Percentiles rank a stretch among this genome's conserved stretches.
Evolutionary conservation across 2,888 invertebrate genomes (phyloP).

Genomic region (Endotricha flammealis): DNA sequence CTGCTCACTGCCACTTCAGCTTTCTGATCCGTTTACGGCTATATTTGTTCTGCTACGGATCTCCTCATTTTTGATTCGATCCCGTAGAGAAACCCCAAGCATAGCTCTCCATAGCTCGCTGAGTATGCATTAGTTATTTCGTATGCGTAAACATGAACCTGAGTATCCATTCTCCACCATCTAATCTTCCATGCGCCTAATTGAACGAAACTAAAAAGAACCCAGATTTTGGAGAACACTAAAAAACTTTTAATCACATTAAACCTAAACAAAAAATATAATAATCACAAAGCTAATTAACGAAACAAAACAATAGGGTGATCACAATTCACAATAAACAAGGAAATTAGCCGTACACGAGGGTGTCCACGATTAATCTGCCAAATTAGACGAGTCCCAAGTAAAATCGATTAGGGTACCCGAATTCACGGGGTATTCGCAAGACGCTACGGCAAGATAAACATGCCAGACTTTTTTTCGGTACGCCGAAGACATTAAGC

Average conservation of each 20-base stretch:
- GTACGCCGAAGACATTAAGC: conserved; percentile 75
- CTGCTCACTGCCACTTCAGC: too few relatives aligned
- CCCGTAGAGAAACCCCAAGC: too few relatives aligned
- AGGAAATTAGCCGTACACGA: conserved; percentile 66
- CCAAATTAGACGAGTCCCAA: conserved; percentile 70
- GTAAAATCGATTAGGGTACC: conserved; percentile 71
- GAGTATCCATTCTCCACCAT: too few relatives aligned
- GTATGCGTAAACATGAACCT: too few relatives aligned
- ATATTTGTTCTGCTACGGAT: too few relatives aligned
- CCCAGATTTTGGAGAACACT: too few relatives aligned
- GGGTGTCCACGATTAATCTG: conserved; percentile 76
- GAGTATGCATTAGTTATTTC: too few relatives aligned
- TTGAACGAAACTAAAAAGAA: too few relatives aligned
- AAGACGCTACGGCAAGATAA: conserved; percentile 69
- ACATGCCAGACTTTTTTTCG: conserved; percentile 72
- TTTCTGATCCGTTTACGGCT: too few relatives aligned
- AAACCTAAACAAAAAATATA: conserved; percentile 5
- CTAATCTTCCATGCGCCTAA: too few relatives aligned
- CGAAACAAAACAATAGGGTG: conserved; percentile 37
- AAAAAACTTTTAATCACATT: background rate
- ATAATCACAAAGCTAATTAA: conserved; percentile 19
- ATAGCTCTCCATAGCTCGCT: too few relatives aligned
- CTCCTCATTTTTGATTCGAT: too few relatives aligned
- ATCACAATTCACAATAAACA: conserved; percentile 58
- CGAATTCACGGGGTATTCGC: conserved; percentile 54